Conservation (phyloP, 2,113 vertebrate species). For the Silurus asotus region DNA sequence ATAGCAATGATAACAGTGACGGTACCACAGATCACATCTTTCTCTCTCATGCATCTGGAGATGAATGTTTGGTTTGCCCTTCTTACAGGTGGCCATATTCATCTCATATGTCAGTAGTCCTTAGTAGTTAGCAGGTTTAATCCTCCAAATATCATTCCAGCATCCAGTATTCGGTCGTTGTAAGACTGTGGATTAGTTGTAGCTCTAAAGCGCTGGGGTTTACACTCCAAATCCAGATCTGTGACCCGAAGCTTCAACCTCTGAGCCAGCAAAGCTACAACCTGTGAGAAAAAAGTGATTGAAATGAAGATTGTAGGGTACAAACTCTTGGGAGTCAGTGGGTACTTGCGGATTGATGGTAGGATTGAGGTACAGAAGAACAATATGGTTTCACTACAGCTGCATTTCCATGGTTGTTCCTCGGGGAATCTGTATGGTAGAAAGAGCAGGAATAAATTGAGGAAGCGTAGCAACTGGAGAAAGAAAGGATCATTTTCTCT, state of each 20-base stretch:
- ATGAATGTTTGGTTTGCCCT: constrained; percentile 56
- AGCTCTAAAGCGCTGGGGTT: background rate
- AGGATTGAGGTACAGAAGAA: background rate
- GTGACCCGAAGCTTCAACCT: background rate
- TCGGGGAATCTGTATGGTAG: background rate
- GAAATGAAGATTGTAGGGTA: background rate
- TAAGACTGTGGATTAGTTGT: background rate
- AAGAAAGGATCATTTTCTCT: background rate
- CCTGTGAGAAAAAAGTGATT: background rate
- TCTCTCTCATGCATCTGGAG: constrained; percentile 59
- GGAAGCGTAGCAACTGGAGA: background rate
- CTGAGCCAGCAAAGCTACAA: background rate
- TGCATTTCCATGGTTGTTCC: background rate
- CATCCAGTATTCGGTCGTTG: constrained; percentile 13
- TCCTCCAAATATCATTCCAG: constrained; percentile 25
- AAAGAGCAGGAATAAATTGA: background rate
- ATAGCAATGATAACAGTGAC: background rate
- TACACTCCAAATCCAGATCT: background rate
- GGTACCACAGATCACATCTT: constrained; percentile 7
- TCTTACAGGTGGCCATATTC: constrained; percentile 43
- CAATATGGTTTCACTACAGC: background rate
- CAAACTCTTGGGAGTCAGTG: background rate
- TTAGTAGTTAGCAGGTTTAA: background rate
- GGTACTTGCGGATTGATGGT: background rate
- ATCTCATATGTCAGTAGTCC: background rate